phyloP scores from a whole-genome alignment of 2,797 vertebrate species.

The Meda fulgida region DNA sequence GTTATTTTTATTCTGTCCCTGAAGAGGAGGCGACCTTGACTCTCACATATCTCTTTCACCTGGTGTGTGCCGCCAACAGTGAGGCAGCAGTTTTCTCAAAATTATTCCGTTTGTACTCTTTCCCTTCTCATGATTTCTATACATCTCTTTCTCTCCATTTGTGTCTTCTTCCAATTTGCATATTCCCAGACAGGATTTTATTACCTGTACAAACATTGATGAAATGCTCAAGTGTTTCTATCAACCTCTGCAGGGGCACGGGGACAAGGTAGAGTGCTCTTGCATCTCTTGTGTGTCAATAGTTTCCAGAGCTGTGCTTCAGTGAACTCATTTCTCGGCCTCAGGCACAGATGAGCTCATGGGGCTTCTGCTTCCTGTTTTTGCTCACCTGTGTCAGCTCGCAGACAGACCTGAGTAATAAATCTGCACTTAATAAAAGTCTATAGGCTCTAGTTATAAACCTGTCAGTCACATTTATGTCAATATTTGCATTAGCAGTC shows the following conservation, averaged over 20 bases:
- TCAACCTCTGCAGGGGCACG: neutral
- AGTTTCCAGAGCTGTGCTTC: constrained; percentile 40
- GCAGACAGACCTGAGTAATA: constrained; percentile 1
- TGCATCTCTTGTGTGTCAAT: constrained; percentile 36
- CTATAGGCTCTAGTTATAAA: constrained; percentile 17
- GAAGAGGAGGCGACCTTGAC: neutral
- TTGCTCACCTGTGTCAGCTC: constrained; percentile 35
- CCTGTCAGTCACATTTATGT: constrained; percentile 17
- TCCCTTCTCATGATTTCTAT: neutral
- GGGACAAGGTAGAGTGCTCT: constrained; percentile 37
- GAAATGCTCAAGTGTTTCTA: constrained; percentile 4
- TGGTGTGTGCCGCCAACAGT: neutral
- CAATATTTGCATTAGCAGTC: neutral
- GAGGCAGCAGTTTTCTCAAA: neutral
- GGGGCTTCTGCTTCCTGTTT: constrained; percentile 30
- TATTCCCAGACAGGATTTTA: constrained; percentile 12
- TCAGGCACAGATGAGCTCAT: constrained; percentile 26
- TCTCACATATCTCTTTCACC: constrained; percentile 4
- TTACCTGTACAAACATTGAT: neutral
- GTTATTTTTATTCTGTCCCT: neutral
- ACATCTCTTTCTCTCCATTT: neutral
- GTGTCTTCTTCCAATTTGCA: neutral
- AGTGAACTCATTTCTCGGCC: constrained; percentile 18
- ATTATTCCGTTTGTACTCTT: neutral
- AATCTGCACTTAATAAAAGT: constrained; percentile 26